A percentile compares a stretch with the other conserved stretches of the same genome.
These are phyloP conservation scores for Orussus abietinus DNA, from an alignment of 1,140 invertebrate species.

Conservation along the genomic window DNA sequence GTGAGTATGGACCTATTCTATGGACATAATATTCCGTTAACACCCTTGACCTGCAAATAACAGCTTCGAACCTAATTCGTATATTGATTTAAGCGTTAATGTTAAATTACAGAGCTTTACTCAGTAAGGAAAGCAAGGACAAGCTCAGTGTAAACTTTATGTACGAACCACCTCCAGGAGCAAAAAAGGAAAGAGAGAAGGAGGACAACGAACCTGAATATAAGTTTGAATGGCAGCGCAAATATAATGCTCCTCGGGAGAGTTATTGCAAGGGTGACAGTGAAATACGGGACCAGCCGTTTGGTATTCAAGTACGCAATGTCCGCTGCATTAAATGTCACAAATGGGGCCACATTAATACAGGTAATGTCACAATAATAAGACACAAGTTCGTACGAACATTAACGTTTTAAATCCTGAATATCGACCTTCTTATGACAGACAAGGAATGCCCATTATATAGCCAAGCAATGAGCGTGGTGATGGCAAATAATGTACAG, in stretches of 20 bases:
- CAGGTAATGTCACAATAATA: no score
- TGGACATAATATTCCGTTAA: conserved; percentile 5
- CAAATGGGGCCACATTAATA: conserved; percentile 99
- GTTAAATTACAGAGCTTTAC: conserved; percentile 69
- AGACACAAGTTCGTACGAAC: no score
- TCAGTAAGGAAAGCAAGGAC: conserved; percentile 98
- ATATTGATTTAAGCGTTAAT: no score
- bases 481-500: conserved; percentile 60
- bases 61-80: not conserved
- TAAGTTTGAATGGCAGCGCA: conserved; percentile 99
- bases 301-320: conserved; percentile 97
- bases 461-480: conserved; percentile 68
- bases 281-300: conserved; percentile 96
- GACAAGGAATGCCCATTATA: conserved; percentile 93
- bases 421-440: conserved; percentile 40
- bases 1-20: conserved; percentile 59
- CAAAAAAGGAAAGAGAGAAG: conserved; percentile 84
- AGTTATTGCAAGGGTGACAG: conserved; percentile 94
- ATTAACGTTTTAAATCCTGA: conserved; percentile 1
- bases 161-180: conserved; percentile 99
- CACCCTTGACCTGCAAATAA: conserved; percentile 4
- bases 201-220: conserved; percentile 94
- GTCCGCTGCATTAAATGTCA: conserved; percentile 98
- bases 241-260: conserved; percentile 97
- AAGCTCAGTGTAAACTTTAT: conserved; percentile 99